These are phyloP conservation scores for Lordiphosa mommai DNA, from an alignment of 1,140 invertebrate species.

Conservation along the genomic window DNA sequence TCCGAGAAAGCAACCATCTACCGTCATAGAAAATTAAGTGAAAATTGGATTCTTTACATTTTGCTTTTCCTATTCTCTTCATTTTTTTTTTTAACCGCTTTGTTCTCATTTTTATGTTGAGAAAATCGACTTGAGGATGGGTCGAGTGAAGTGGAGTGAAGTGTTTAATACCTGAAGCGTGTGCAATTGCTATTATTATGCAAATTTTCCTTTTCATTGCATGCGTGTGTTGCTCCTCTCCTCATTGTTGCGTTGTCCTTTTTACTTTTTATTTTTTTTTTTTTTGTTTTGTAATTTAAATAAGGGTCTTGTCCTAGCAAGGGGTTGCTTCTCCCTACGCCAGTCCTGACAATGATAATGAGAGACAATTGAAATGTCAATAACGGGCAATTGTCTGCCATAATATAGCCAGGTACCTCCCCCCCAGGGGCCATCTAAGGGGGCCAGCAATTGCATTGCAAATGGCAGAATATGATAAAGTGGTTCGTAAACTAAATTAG, in stretches of 20 bases:
- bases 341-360: constrained; percentile 34
- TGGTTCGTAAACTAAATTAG: no score
- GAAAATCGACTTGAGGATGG: constrained; percentile 43
- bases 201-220: constrained; percentile 66
- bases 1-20: constrained; percentile 40
- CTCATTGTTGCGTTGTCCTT: constrained; percentile 5
- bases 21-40: constrained; percentile 61
- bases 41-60: constrained; percentile 70
- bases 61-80: constrained; percentile 14
- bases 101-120: constrained; percentile 36
- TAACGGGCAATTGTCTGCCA: constrained; percentile 59
- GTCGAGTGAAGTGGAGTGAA: constrained; percentile 14
- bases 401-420: constrained; percentile 26
- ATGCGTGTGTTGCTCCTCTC: constrained; percentile 43
- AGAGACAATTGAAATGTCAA: constrained; percentile 70
- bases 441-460: no score
- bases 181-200: constrained; percentile 76
- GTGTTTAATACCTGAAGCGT: constrained; percentile 71
- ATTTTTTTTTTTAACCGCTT: not conserved
- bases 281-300: constrained; percentile 44
- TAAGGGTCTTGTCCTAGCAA: constrained; percentile 23
- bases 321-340: not conserved
- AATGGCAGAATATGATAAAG: no score
- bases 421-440: not conserved
- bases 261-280: not conserved